phyloP scores from a whole-genome alignment of 2,113 vertebrate species.

The Microcebus griseorufus region DNA sequence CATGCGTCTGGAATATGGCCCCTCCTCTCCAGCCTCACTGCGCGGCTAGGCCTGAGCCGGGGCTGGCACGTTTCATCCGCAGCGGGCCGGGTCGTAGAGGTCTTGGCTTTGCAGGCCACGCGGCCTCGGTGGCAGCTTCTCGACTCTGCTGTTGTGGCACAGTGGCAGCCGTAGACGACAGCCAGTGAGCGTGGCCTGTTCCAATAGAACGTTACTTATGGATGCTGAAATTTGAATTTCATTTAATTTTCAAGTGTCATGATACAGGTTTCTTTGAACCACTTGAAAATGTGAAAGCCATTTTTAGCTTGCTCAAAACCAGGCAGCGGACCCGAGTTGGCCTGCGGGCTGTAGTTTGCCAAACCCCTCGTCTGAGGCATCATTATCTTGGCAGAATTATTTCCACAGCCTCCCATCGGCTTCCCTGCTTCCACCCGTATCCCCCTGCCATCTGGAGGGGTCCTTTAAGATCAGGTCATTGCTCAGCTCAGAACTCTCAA shows the following conservation, averaged over 20 bases:
- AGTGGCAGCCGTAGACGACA: neutral
- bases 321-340: neutral
- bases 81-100: neutral
- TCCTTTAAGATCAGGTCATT: neutral
- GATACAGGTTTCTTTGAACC: neutral
- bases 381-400: neutral
- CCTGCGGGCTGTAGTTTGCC: neutral
- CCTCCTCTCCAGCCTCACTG: neutral
- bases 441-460: neutral
- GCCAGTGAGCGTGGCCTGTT: accelerated
- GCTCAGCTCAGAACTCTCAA: neutral
- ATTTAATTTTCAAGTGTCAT: neutral
- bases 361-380: neutral
- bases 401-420: neutral
- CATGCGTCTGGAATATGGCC: neutral
- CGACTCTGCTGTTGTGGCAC: neutral
- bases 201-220: neutral
- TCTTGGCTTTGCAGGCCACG: neutral
- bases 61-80: neutral
- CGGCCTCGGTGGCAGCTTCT: too few species aligned
- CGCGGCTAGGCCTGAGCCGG: neutral
- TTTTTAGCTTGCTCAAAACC: neutral
- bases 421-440: neutral
- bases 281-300: neutral
- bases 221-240: neutral